Evolutionary conservation across 1,140 invertebrate species (phyloP).

Genomic region (Drosophila kohkoa): DNA sequence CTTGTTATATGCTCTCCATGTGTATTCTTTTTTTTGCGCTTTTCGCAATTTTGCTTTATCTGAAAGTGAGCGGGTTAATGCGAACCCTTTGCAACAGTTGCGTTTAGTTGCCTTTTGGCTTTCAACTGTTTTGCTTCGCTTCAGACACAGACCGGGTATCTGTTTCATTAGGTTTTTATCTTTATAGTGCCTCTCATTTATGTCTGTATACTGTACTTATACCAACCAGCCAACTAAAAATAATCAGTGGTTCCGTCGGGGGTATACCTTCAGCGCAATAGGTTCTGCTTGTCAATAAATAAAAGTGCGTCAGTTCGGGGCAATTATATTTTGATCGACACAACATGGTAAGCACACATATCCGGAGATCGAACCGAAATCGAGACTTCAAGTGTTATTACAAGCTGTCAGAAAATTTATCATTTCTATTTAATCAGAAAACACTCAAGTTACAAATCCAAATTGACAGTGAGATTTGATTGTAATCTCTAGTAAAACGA

Average conservation of each 20-base stretch:
- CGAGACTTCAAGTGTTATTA: not conserved
- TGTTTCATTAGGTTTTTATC: constrained; percentile 39
- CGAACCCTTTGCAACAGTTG: constrained; percentile 40
- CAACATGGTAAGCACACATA: constrained; percentile 58
- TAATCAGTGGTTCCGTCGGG: constrained; percentile 19
- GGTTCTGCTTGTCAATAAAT: constrained; percentile 16
- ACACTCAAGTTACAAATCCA: not conserved
- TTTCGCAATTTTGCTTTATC: constrained; percentile 51
- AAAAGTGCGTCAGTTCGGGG: constrained; percentile 50
- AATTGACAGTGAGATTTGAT: constrained; percentile 4
- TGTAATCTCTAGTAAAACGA: not conserved
- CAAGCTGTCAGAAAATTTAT: not conserved
- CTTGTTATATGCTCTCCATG: constrained; percentile 9
- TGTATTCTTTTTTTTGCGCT: constrained; percentile 4
- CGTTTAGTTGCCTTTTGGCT: constrained; percentile 60
- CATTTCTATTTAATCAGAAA: not conserved
- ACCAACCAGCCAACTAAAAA: constrained; percentile 1
- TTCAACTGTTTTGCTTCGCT: constrained; percentile 53
- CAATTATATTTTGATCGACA: constrained; percentile 53
- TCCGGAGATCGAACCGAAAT: not conserved
- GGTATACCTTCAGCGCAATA: constrained; percentile 15
- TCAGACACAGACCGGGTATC: constrained; percentile 5
- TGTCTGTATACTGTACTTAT: constrained; percentile 7
- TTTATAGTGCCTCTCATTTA: constrained; percentile 54
- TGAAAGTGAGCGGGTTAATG: constrained; percentile 55